Base-by-base conservation (phyloP, 1,140 invertebrate genomes). In the Camponotus floridanus region DNA sequence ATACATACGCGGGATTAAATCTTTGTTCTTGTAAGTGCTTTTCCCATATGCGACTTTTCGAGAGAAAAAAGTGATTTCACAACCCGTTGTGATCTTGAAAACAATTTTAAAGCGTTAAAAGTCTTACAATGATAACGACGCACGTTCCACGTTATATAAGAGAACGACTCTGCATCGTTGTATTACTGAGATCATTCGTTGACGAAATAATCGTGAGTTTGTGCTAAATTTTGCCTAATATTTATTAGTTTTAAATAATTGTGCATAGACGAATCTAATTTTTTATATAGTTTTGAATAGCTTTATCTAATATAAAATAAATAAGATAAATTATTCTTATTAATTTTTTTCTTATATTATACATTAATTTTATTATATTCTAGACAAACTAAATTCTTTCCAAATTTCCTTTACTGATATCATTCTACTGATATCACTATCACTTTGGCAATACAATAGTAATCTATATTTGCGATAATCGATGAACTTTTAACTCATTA, bases 101-200 rank as follows among this genome's bases (percentile, higher is more conserved):
- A 11, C 55, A 11, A 81, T n/a, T 31, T 59, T 7, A 26, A 57
- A 26, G n/a, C 33, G 39, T 36, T 13, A 68, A 39, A 26, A 74
- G 15, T 57, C 39, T 61, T 26, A 13, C 48, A 51, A 13, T n/a
- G 79, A 73, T 81, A 81, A 61, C 18, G 21, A 15, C 15, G 65
- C 57, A 18, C n/a, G n/a, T 42, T 68, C 65, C 39, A 48, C n/a
- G 70, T 83, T 73, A 83, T 33, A 15, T 74, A 74, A 83, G 39
- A 68, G 33, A 51, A 51, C 76, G 26, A 70, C 39, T 42, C 15
- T 15, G 74, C 18, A 65, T 78, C 42, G 64, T 57, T 42, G 48
- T 57, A 15, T 9, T 26, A 42, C 65, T 6, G 21, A 9, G 13
- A 55, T 42, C 21, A 31, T 62, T 62, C 2, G 26, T 73, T 26